These are phyloP conservation scores for Ara ararauna DNA, from an alignment of 2,797 vertebrate species.

Conservation along the genomic window DNA sequence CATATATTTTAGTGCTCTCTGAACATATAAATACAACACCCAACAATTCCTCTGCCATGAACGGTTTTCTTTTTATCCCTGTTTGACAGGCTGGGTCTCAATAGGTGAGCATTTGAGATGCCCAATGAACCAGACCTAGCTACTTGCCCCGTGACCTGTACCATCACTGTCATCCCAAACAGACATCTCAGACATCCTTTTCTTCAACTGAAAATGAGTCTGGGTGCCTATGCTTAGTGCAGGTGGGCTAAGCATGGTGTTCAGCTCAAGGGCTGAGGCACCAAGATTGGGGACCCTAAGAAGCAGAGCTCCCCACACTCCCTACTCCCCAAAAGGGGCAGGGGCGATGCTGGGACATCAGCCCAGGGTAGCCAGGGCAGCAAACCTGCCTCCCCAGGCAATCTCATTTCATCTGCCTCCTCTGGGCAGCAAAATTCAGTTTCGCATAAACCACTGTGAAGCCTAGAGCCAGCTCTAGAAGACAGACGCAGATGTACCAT, in stretches of 20 bases:
- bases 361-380: background rate
- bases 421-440: background rate
- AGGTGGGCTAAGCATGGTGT: background rate
- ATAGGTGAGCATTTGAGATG: background rate
- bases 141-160: background rate
- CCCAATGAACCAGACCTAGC: background rate
- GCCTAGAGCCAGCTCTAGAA: conserved; percentile 5
- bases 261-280: background rate
- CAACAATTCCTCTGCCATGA: background rate
- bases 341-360: background rate
- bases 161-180: background rate
- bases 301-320: background rate
- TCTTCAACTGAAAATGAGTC: background rate
- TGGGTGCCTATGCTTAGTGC: background rate
- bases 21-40: background rate
- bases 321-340: background rate
- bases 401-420: background rate
- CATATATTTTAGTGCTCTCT: background rate
- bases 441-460: background rate
- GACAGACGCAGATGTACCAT: background rate
- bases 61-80: background rate
- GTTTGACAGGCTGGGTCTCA: background rate
- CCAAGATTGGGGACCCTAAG: background rate
- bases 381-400: background rate
- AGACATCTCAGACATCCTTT: background rate